Percentiles rank a stretch among this genome's conserved stretches.
phyloP scores from a whole-genome alignment of 2,797 vertebrate species.

The Ataeniobius toweri region DNA sequence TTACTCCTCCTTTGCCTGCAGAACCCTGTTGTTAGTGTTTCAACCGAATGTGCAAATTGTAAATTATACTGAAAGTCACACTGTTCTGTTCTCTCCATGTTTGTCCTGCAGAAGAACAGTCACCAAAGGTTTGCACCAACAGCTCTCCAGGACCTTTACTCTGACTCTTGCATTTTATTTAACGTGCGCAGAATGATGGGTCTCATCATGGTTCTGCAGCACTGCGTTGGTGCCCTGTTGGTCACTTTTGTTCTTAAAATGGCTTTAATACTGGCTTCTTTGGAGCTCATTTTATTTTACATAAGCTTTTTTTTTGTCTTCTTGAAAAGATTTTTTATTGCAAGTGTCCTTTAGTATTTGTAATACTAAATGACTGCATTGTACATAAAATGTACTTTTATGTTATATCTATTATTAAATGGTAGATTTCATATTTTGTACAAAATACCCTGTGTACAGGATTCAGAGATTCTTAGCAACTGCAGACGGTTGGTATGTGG shows the following conservation, averaged over 20 bases:
- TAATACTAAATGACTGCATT: constrained; percentile 89
- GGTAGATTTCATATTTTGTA: constrained; percentile 96
- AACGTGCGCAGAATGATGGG: constrained; percentile 21
- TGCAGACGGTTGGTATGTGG: constrained; percentile 89
- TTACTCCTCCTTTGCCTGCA: constrained; percentile 70
- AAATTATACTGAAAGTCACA: constrained; percentile 77
- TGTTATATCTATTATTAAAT: constrained; percentile 86
- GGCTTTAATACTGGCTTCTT: constrained; percentile 82
- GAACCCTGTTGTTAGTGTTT: constrained; percentile 73
- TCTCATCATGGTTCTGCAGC: constrained; percentile 12
- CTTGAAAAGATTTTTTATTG: constrained; percentile 80
- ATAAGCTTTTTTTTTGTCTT: constrained; percentile 72
- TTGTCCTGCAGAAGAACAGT: constrained; percentile 83
- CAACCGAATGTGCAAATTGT: constrained; percentile 86
- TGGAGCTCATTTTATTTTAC: constrained; percentile 70
- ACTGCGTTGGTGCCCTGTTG: constrained; percentile 23
- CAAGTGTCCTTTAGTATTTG: constrained; percentile 92
- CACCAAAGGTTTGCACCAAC: constrained; percentile 65
- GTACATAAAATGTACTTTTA: constrained; percentile 98
- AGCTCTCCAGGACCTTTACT: neutral
- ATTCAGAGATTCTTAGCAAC: constrained; percentile 89
- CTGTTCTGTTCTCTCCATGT: constrained; percentile 74
- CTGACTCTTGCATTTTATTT: constrained; percentile 16
- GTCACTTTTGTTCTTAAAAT: constrained; percentile 81
- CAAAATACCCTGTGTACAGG: constrained; percentile 94